Conservation (phyloP, 1,140 invertebrate species). For the Trissolcus basalis region DNA sequence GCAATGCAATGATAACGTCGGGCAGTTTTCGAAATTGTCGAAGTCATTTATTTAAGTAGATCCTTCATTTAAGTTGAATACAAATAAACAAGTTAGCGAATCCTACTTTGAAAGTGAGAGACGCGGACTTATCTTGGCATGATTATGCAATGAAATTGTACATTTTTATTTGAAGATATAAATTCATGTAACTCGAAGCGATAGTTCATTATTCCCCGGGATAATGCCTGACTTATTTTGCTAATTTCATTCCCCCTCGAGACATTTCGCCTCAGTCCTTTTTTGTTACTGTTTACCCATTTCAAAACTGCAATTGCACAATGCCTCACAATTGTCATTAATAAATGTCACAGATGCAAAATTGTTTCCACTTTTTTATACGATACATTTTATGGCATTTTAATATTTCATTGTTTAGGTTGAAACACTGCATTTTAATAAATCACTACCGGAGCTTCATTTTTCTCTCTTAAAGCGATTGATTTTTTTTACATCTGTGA, state of each 20-base stretch:
- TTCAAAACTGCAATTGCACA: constrained; percentile 8
- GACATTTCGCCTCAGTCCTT: constrained; percentile 15
- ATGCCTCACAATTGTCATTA: constrained; percentile 9
- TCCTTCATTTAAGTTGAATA: too few relatives aligned
- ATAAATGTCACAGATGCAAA: constrained; percentile 4
- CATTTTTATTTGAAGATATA: too few relatives aligned
- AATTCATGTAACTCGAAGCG: too few relatives aligned
- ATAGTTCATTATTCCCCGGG: constrained; percentile 8
- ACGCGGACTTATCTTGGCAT: too few relatives aligned
- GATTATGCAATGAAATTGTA: too few relatives aligned
- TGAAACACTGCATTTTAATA: background rate
- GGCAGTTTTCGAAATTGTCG: too few relatives aligned
- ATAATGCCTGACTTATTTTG: constrained; percentile 23
- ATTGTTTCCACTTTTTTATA: constrained; percentile 3
- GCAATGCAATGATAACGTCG: too few relatives aligned
- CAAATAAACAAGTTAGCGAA: too few relatives aligned
- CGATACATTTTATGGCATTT: background rate
- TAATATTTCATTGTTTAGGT: constrained; percentile 3
- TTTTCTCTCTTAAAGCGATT: too few relatives aligned
- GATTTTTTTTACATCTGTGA: too few relatives aligned
- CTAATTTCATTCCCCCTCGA: constrained; percentile 16
- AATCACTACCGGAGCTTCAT: background rate
- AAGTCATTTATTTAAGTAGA: too few relatives aligned
- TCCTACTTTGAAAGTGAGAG: too few relatives aligned
- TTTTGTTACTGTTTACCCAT: background rate